These are phyloP conservation scores for Nipponia nippon DNA, from an alignment of 2,113 vertebrate species.

Conservation along the genomic window DNA sequence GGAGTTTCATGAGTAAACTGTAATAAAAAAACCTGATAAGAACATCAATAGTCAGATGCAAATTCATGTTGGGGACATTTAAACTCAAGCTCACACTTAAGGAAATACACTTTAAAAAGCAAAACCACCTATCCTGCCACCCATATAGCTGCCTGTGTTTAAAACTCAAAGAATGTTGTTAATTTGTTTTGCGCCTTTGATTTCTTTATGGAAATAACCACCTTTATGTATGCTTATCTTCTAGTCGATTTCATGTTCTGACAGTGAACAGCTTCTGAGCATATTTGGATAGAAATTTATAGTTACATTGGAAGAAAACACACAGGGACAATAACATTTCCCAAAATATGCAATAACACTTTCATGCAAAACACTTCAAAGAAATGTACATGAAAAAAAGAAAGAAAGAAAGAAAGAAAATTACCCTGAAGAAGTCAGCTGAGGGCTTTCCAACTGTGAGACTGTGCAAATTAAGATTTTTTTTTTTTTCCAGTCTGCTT, in stretches of 20 bases:
- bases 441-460: conserved; percentile 20
- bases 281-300: conserved; percentile 44
- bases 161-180: conserved; percentile 49
- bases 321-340: conserved; percentile 38
- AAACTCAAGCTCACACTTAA: background rate
- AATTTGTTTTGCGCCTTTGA: conserved; percentile 48
- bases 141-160: conserved; percentile 42
- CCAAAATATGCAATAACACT: conserved; percentile 19
- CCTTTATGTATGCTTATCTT: conserved; percentile 46
- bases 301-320: conserved; percentile 36
- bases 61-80: background rate
- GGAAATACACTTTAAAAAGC: background rate
- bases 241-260: conserved; percentile 45
- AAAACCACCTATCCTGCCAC: conserved; percentile 18
- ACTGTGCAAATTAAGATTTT: background rate
- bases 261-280: conserved; percentile 40
- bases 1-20: background rate
- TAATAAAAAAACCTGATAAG: background rate
- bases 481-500: background rate
- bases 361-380: conserved; percentile 62
- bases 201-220: conserved; percentile 46
- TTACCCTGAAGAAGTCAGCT: conserved; percentile 26
- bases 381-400: background rate
- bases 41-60: background rate
- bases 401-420: background rate